A percentile compares a stretch with the other conserved stretches of the same genome.
Conservation (phyloP, 2,888 invertebrate genomes). For the Creontiades dilutus region DNA sequence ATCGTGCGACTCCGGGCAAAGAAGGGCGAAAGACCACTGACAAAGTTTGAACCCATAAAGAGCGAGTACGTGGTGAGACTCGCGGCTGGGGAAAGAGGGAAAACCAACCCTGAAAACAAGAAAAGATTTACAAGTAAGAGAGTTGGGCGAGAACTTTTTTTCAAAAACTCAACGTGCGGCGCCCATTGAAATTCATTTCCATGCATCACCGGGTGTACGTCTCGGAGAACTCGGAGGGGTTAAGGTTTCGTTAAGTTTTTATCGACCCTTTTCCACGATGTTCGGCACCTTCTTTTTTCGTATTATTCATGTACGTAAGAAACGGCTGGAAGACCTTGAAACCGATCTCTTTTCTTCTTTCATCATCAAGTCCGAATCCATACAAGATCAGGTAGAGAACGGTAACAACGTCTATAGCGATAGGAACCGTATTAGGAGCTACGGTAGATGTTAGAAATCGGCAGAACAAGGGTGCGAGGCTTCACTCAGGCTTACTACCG, state of each 20-base stretch:
- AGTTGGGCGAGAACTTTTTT: neutral
- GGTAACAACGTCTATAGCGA: too few relatives aligned
- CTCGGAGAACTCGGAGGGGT: too few relatives aligned
- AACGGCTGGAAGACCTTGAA: too few relatives aligned
- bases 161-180: neutral
- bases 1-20: neutral
- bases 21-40: slow-evolving; percentile 11
- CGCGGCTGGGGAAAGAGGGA: neutral
- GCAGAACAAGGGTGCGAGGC: too few relatives aligned
- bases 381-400: too few relatives aligned
- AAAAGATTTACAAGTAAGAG: slow-evolving; percentile 48
- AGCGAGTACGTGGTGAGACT: slow-evolving; percentile 38
- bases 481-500: too few relatives aligned
- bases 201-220: neutral
- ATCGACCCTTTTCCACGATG: neutral
- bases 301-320: too few relatives aligned
- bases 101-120: slow-evolving; percentile 38
- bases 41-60: slow-evolving; percentile 54
- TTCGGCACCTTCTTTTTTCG: neutral
- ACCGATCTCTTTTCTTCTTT: too few relatives aligned
- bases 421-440: too few relatives aligned
- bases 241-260: neutral
- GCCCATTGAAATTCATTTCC: slow-evolving; percentile 53
- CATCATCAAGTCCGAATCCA: too few relatives aligned
- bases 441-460: too few relatives aligned